These are phyloP conservation scores for Aegithalos caudatus DNA, from an alignment of 2,113 vertebrate genomes.

Conservation along the genomic window DNA sequence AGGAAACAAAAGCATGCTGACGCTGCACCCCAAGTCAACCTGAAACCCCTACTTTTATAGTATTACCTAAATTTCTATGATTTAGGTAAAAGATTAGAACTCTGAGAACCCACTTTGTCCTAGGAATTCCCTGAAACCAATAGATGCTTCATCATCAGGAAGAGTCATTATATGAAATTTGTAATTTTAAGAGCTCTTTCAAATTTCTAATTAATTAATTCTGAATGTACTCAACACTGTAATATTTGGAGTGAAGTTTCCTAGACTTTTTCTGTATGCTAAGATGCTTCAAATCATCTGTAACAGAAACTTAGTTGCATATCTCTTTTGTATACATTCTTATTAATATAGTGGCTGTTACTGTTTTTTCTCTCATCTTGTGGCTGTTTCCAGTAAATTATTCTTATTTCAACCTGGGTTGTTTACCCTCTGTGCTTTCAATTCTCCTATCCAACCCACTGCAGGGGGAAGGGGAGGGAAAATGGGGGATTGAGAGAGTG, in stretches of 20 bases:
- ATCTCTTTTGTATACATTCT: background rate
- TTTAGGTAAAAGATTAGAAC: background rate
- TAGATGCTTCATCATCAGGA: background rate
- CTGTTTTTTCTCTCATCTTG: background rate
- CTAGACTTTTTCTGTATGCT: background rate
- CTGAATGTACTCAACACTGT: background rate
- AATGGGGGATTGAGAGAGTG: background rate
- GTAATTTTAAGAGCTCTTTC: background rate
- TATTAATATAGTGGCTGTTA: background rate
- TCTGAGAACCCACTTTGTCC: background rate
- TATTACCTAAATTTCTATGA: background rate
- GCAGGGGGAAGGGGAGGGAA: background rate
- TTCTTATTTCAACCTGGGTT: background rate
- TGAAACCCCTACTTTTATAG: background rate
- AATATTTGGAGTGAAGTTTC: background rate
- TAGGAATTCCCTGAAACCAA: background rate
- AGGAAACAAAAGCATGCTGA: background rate
- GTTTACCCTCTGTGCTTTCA: background rate
- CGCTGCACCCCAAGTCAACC: background rate
- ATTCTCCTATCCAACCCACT: background rate
- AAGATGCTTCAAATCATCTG: background rate
- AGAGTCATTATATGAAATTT: background rate
- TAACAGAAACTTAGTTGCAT: background rate
- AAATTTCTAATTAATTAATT: background rate
- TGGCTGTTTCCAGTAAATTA: background rate